Percentiles rank a stretch among this genome's conserved stretches.
Evolutionary conservation across 2,797 vertebrate species (phyloP).

Genomic region (Heterohyrax brucei): DNA sequence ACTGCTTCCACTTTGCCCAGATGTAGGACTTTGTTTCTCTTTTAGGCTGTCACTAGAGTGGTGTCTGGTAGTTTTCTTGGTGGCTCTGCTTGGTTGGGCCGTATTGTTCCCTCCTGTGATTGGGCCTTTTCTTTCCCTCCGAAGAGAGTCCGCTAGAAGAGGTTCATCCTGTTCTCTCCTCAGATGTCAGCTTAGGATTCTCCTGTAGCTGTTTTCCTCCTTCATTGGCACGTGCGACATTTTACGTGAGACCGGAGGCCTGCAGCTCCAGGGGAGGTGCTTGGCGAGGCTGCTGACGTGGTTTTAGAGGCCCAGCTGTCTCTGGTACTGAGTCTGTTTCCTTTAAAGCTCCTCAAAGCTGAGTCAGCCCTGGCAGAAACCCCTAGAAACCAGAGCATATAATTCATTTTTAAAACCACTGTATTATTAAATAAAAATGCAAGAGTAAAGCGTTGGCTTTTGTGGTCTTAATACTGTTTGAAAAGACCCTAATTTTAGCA

Average conservation of each 20-base stretch:
- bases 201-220: neutral
- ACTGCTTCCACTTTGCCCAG: neutral
- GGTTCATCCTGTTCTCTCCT: neutral
- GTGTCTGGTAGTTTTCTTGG: slow-evolving; percentile 1
- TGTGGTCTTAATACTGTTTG: slow-evolving; percentile 32
- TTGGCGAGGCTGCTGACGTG: neutral
- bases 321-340: slow-evolving; percentile 23
- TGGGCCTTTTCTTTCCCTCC: neutral
- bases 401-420: slow-evolving; percentile 16
- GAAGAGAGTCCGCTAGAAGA: neutral
- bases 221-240: slow-evolving; percentile 13
- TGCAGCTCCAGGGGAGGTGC: neutral
- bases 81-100: slow-evolving; percentile 17
- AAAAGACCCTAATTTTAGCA: slow-evolving; percentile 25
- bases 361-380: slow-evolving; percentile 44
- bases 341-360: slow-evolving; percentile 41
- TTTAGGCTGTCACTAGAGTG: neutral
- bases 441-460: slow-evolving; percentile 51
- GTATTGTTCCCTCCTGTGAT: neutral
- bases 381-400: neutral
- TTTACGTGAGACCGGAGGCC: neutral
- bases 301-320: neutral
- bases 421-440: slow-evolving; percentile 71
- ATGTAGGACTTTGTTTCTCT: slow-evolving; percentile 41
- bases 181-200: neutral